Conservation (phyloP, 2,113 vertebrate species). For the Gobio gobio region DNA sequence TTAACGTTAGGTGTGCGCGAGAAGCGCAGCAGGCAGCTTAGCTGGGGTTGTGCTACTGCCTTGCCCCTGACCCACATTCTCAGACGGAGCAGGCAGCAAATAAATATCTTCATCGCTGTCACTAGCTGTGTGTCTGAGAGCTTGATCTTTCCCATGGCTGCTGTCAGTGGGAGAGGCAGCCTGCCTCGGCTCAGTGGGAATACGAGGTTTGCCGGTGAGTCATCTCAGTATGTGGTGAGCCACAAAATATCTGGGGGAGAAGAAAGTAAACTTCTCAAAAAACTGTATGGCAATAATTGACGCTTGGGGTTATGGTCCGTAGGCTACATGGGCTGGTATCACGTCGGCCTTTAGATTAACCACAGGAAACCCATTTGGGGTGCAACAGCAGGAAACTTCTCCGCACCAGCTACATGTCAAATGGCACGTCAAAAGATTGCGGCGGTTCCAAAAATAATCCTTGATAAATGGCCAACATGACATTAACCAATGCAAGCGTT, state of each 20-base stretch:
- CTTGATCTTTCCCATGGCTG: constrained; percentile 54
- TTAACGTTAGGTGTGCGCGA: background rate
- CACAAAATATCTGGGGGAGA: constrained; percentile 38
- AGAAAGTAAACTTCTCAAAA: constrained; percentile 48
- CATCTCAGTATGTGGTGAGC: constrained; percentile 30
- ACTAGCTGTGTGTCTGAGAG: constrained; percentile 38
- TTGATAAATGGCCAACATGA: constrained; percentile 50
- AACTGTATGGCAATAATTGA: constrained; percentile 16
- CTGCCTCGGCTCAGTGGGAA: constrained; percentile 8
- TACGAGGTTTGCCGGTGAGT: constrained; percentile 35
- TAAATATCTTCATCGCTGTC: constrained; percentile 52
- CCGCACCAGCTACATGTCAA: constrained; percentile 37
- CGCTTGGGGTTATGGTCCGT: background rate
- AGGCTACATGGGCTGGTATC: background rate
- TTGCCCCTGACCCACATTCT: constrained; percentile 28
- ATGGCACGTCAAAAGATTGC: constrained; percentile 41
- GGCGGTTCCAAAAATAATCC: constrained; percentile 32
- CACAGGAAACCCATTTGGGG: constrained; percentile 14
- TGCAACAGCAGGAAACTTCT: constrained; percentile 17
- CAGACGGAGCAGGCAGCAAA: constrained; percentile 31
- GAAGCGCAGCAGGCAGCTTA: constrained; percentile 12
- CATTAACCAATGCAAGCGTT: constrained; percentile 48
- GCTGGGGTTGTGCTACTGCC: constrained; percentile 18
- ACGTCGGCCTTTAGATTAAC: constrained; percentile 34
- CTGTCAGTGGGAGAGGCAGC: constrained; percentile 47